phyloP scores from a whole-genome alignment of 1,140 invertebrate genomes.

The Aphaenogaster ashmeadi region DNA sequence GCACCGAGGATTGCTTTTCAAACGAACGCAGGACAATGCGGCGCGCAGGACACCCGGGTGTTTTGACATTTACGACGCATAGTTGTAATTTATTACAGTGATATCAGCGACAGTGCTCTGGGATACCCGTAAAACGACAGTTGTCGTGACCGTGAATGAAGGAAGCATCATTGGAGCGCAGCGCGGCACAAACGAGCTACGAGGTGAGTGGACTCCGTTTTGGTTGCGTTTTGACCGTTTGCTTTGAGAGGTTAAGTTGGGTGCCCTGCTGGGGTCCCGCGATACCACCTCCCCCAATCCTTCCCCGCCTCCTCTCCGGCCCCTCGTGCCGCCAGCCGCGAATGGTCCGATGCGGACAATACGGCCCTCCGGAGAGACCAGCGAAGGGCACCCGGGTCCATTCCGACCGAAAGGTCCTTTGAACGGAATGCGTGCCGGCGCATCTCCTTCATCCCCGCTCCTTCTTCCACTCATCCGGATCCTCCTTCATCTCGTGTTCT shows the following conservation, averaged over 20 bases:
- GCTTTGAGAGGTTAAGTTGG: slow-evolving; percentile 69
- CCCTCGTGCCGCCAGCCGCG: not conserved
- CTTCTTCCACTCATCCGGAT: slow-evolving; percentile 23
- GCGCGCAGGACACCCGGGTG: slow-evolving; percentile 49
- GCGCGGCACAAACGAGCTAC: slow-evolving; percentile 47
- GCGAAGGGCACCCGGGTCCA: slow-evolving; percentile 53
- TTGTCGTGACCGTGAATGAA: slow-evolving; percentile 62
- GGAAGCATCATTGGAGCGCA: not conserved
- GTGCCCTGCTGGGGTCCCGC: slow-evolving; percentile 50
- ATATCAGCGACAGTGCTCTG: not conserved
- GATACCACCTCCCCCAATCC: slow-evolving; percentile 13
- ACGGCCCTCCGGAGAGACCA: slow-evolving; percentile 39
- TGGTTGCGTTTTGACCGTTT: slow-evolving; percentile 33
- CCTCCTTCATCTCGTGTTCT: slow-evolving; percentile 29
- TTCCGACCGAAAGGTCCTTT: slow-evolving; percentile 54
- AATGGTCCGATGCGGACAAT: slow-evolving; percentile 52
- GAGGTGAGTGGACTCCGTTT: slow-evolving; percentile 68
- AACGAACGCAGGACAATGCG: slow-evolving; percentile 62
- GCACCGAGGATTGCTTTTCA: slow-evolving; percentile 57
- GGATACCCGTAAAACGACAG: not conserved
- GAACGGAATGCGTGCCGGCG: slow-evolving; percentile 58
- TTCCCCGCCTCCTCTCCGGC: not conserved
- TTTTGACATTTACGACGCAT: slow-evolving; percentile 61
- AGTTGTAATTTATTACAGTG: slow-evolving; percentile 36
- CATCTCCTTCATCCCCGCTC: slow-evolving; percentile 51